Base-by-base conservation (phyloP, 2,888 invertebrate genomes). In the Eupithecia pulchellata region DNA sequence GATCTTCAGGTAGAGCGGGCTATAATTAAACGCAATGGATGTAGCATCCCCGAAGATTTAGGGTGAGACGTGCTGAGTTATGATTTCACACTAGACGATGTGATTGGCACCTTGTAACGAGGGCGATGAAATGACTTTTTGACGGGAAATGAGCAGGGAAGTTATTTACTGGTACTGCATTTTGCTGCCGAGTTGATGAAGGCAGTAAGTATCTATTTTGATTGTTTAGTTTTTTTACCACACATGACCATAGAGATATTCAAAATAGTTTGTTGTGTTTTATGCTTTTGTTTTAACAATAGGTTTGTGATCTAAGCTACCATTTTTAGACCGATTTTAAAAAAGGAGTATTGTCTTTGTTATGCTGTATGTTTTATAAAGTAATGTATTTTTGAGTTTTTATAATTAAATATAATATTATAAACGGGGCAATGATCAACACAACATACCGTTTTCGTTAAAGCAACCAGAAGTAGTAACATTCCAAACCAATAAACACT, bases 21-120 rank as follows among this genome's bases (percentile, higher is more conserved):
- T 89, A 91, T 94, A 94, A 94, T 94, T 93, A 94, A 93, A 93
- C 91, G 92, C 92, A 90, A 92, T 91, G 87, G 92, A 92, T 92
- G 90, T 90, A 85, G 86, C 90, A 89, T 91, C 91, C 90, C 91
- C 83, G 84, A 91, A 92, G 93, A 92, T 92, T 92, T 91, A 91
- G 88, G 84, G 29, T n/a, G 29, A 30, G 93, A 90, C 88, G 87
- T 83, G 89, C 89, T 93, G 93, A 93, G 92, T 93, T 93, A 93
- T 93, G 93, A 93, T 93, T 92, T 92, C 91, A 84, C 91, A 86
- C 91, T 81, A 86, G 84, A 82, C 86, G 86, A 82, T 84, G 89
- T 92, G 93, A 93, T 93, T 93, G 92, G 91, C 91, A 91, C 81
- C 83, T 81, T 78, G 87, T 91, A 91, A 92, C 91, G 89, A 90